phyloP scores from a whole-genome alignment of 2,888 invertebrate species.

The Alviniconcha strummeri region DNA sequence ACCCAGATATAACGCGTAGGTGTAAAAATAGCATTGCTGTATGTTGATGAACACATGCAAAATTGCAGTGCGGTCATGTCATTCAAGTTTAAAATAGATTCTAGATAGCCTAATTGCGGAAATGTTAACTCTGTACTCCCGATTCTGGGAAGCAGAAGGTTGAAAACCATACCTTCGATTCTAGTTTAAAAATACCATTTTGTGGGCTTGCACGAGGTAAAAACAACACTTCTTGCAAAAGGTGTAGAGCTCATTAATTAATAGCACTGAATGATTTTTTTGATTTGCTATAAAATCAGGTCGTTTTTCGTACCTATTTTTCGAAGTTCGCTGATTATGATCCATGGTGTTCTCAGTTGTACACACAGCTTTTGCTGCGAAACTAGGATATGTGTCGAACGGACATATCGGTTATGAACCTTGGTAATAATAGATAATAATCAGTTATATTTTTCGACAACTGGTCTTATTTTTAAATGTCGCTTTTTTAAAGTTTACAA shows the following conservation, averaged over 20 bases:
- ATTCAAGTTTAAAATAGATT: neutral
- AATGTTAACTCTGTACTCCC: neutral
- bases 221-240: neutral
- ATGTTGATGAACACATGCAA: neutral
- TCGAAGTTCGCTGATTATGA: constrained; percentile 9
- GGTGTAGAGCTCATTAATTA: neutral
- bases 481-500: neutral
- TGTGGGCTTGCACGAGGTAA: neutral
- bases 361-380: constrained; percentile 24
- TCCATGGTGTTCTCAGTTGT: neutral
- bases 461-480: neutral
- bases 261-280: neutral
- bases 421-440: neutral
- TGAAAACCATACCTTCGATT: neutral
- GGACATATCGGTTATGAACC: neutral
- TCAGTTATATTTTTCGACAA: neutral
- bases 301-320: constrained; percentile 20
- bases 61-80: neutral
- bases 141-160: neutral
- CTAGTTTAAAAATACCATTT: constrained; percentile 11
- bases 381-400: neutral
- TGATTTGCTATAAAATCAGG: neutral
- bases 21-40: neutral
- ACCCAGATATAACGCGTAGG: neutral
- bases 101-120: constrained; percentile 1